These are phyloP conservation scores for Cotesia vestalis DNA, from an alignment of 1,140 invertebrate genomes.

Conservation along the genomic window DNA sequence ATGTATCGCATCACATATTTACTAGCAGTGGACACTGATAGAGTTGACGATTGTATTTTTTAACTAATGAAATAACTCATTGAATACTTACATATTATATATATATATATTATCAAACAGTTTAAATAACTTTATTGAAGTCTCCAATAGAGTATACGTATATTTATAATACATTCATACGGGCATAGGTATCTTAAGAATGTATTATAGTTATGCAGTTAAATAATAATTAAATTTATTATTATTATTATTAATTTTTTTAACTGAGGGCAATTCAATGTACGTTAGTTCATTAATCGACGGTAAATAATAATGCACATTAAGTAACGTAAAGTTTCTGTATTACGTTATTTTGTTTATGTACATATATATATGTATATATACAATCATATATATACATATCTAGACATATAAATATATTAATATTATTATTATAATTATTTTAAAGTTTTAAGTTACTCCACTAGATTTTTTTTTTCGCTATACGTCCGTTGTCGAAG, in stretches of 20 bases:
- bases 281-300: constrained; percentile 53
- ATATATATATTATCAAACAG: not conserved
- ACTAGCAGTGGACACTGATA: constrained; percentile 21
- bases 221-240: not conserved
- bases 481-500: constrained; percentile 48
- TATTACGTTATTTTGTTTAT: constrained; percentile 56
- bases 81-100: not conserved
- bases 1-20: constrained; percentile 30
- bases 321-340: constrained; percentile 30
- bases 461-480: constrained; percentile 47
- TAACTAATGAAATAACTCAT: constrained; percentile 18
- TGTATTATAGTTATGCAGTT: constrained; percentile 31
- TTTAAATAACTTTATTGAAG: constrained; percentile 30
- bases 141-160: constrained; percentile 22
- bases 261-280: constrained; percentile 38
- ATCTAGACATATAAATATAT: constrained; percentile 45
- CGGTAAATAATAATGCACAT: constrained; percentile 45
- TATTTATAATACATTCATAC: constrained; percentile 32
- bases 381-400: constrained; percentile 42
- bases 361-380: constrained; percentile 49
- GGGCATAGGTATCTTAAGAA: constrained; percentile 12
- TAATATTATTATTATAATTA: constrained; percentile 49
- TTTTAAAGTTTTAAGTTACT: constrained; percentile 58
- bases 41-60: constrained; percentile 29
- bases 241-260: constrained; percentile 29